Evolutionary conservation across 2,113 vertebrate genomes (phyloP), one percentile per base, ranked within the genome.

Genomic region (Cranoglanis bouderius): DNA sequence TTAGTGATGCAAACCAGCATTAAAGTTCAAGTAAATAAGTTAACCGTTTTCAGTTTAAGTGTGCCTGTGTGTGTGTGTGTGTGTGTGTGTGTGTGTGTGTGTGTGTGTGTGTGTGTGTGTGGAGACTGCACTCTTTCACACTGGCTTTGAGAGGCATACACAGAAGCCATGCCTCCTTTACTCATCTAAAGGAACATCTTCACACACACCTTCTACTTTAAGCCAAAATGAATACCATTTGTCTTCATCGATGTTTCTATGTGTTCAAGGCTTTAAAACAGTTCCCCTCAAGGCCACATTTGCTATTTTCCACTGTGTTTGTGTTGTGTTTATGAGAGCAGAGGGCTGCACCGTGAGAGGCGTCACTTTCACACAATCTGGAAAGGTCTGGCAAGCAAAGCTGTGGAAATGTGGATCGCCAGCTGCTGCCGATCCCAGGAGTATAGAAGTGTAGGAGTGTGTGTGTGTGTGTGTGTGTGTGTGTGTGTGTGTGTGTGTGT

Each of bases 301-400:
- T 63, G 26, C 21, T 29, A 5, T 5, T 85, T 85, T 16, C 26
- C 86, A 35, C 57, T 87, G 72, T 78, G 43, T 67, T 65, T 81
- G 86, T 40, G 29, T 80, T 46, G 57, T 87, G 77, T 65, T 80
- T 80, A 49, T 3, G 59, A 81, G 57, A 77, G 53, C 32, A 43
- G 35, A 86, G 70, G 51, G 86, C 29, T 67, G 86, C 55, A 38
- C 57, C 24, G 40, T 43, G 61, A 46, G 55, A 87, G 77, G 57
- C 59, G 59, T 87, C 75, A 65, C 59, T 65, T 81, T 87, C 75
- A 87, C 77, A 81, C 78, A 67, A 43, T 88, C 55, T n/a, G 77
- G 59, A 67, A 87, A 82, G 32, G 63, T 70, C 86, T 72, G 49
- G 78, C 63, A 82, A 63, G 61, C 32, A 72, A 72, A 82, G 86